These are phyloP conservation scores for Periplaneta americana DNA, from an alignment of 1,140 invertebrate genomes.

Conservation along the genomic window DNA sequence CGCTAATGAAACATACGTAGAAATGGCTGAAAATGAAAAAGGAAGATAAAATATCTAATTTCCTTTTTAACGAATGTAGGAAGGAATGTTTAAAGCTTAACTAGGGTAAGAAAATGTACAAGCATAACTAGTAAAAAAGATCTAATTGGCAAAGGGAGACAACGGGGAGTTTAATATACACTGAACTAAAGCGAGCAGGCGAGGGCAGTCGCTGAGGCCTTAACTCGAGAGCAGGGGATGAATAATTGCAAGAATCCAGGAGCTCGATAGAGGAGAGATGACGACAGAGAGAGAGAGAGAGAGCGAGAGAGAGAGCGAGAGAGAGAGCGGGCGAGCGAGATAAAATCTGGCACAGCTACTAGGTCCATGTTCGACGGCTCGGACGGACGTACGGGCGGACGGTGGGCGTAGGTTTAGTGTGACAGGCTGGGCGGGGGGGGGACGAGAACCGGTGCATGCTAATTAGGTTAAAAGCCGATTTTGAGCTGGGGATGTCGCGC, in stretches of 20 bases:
- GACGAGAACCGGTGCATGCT: constrained; percentile 1
- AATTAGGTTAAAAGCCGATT: constrained; percentile 12
- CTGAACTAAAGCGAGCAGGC: neutral
- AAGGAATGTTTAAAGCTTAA: too few relatives aligned
- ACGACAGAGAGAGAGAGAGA: too few relatives aligned
- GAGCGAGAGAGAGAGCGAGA: too few relatives aligned
- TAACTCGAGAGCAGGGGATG: neutral
- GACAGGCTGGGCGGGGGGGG: neutral
- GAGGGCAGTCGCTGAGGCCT: neutral
- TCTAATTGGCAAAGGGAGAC: neutral
- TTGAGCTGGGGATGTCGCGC: neutral
- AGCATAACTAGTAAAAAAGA: neutral
- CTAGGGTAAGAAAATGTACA: neutral
- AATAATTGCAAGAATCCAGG: neutral
- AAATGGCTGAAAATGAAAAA: too few relatives aligned
- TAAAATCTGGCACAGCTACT: neutral
- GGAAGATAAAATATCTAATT: too few relatives aligned
- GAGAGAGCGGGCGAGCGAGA: neutral
- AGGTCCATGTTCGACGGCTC: neutral
- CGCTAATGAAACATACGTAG: too few relatives aligned
- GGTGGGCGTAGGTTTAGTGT: neutral
- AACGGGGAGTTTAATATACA: neutral
- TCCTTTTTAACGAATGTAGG: neutral
- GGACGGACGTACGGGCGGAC: neutral
- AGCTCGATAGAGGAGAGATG: neutral